Evolutionary conservation across 2,113 vertebrate species (phyloP).

Genomic region (Piprites chloris): DNA sequence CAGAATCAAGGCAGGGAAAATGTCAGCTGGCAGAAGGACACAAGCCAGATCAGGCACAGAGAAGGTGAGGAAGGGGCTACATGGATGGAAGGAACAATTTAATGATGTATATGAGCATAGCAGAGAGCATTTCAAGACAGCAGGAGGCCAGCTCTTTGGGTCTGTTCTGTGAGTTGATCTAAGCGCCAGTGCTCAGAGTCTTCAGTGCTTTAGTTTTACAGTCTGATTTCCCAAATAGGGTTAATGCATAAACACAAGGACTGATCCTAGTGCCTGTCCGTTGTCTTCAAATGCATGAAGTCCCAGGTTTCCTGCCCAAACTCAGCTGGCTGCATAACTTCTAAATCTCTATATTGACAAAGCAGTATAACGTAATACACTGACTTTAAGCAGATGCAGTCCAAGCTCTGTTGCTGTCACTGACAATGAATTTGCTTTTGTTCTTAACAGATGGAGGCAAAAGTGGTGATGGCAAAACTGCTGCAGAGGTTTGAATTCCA

Average conservation of each 20-base stretch:
- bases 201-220: neutral
- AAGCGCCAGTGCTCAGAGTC: neutral
- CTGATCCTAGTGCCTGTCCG: neutral
- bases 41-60: neutral
- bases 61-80: neutral
- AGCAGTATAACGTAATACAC: neutral
- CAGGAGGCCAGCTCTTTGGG: neutral
- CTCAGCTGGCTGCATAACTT: neutral
- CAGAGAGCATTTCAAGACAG: neutral
- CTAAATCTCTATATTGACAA: neutral
- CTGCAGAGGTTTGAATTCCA: conserved; percentile 88
- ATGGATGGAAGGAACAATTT: neutral
- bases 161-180: neutral
- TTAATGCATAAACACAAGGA: neutral
- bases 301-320: neutral
- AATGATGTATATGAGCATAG: neutral
- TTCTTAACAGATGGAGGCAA: conserved; percentile 85
- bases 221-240: neutral
- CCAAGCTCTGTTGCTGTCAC: neutral
- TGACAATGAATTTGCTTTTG: neutral
- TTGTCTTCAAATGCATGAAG: neutral
- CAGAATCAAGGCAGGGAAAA: neutral
- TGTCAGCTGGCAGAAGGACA: neutral
- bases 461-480: conserved; percentile 91
- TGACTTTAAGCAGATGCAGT: neutral